Evolutionary conservation across 2,113 vertebrate species (phyloP).

Genomic region (Charina bottae): DNA sequence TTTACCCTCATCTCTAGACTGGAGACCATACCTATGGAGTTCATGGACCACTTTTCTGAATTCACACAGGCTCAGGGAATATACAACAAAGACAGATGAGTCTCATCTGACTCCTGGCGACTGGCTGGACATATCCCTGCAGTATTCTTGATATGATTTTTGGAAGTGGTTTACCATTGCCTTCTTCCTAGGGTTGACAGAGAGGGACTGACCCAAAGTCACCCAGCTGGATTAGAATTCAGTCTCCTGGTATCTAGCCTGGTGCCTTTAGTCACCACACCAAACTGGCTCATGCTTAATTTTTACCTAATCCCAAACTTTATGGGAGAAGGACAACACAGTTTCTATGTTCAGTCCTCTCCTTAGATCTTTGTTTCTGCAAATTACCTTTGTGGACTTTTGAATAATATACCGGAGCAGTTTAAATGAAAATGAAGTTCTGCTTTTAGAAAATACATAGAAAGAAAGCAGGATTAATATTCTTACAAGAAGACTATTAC

Average conservation of each 20-base stretch:
- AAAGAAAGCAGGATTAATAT: rapidly evolving
- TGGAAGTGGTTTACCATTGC: too few relatives aligned
- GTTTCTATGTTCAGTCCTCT: not conserved
- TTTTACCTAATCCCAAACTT: not conserved
- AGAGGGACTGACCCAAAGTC: not conserved
- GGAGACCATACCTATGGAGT: not conserved
- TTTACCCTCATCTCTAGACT: not conserved
- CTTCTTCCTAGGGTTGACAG: not conserved
- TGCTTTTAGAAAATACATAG: not conserved
- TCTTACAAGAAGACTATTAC: not conserved
- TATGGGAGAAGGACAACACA: not conserved
- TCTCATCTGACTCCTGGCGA: too few relatives aligned
- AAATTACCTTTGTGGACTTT: not conserved
- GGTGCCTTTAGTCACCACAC: not conserved
- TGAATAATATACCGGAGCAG: not conserved
- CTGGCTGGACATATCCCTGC: too few relatives aligned
- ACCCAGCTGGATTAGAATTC: not conserved
- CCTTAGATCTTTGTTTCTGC: not conserved
- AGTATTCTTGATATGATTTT: too few relatives aligned
- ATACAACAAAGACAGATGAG: too few relatives aligned
- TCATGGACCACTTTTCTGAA: not conserved
- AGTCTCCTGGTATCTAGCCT: not conserved
- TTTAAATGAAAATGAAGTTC: not conserved
- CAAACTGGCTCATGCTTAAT: not conserved
- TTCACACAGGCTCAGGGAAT: not conserved